Conservation (phyloP, 2,888 invertebrate genomes). For the Hydrotaea cyrtoneurina region DNA sequence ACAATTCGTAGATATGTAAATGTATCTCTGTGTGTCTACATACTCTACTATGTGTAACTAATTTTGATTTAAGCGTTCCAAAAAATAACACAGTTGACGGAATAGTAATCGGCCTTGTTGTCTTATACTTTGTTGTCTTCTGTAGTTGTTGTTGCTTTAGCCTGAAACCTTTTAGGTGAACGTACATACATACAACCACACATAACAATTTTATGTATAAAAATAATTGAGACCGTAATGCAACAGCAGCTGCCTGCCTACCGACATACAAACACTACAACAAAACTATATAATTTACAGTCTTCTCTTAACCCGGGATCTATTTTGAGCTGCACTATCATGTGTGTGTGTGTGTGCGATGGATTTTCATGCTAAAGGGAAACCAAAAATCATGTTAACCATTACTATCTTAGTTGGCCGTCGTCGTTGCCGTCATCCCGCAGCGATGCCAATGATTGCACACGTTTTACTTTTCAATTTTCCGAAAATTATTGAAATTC, state of each 20-base stretch:
- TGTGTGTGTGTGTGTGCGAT: background rate
- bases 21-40: background rate
- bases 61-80: background rate
- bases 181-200: background rate
- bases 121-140: background rate
- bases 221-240: slow-evolving; percentile 36
- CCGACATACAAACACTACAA: slow-evolving; percentile 12
- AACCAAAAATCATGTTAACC: background rate
- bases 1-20: too few species aligned
- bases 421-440: background rate
- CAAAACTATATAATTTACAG: background rate
- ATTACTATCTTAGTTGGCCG: background rate
- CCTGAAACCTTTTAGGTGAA: background rate
- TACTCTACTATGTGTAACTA: background rate
- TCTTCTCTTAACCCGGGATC: background rate
- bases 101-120: background rate
- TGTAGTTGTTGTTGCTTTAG: background rate
- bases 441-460: slow-evolving; percentile 23
- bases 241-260: slow-evolving; percentile 47
- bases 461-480: slow-evolving; percentile 46
- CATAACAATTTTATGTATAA: slow-evolving; percentile 5
- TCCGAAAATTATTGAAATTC: slow-evolving; percentile 61
- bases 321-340: background rate
- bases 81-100: background rate
- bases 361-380: background rate